Base-by-base conservation (phyloP, 2,113 vertebrate genomes). In the Zapornia atra region DNA sequence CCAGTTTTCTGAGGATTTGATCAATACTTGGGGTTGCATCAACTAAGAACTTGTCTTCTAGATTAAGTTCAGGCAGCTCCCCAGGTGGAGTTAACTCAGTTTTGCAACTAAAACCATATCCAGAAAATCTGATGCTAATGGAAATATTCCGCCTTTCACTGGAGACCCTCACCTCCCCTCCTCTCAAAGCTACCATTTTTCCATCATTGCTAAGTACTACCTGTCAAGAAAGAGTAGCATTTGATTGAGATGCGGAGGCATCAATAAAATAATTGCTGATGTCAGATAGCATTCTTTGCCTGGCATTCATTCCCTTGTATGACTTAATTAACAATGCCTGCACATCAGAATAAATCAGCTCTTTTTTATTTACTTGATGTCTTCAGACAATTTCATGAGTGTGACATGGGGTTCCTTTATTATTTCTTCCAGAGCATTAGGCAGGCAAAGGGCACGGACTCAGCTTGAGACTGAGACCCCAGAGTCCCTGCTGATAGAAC, bases 241-340 rank as follows among this genome's bases (percentile, higher is more conserved):
- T 94, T 96, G 94, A 96, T 72, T 92, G 95, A 96, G 92, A 66
- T 94, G 96, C 15, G n/a, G 92, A 96, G 91, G 86, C 95, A 96
- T 92, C 94, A 95, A 85, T 93, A 93, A 94, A 96, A 90, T 93
- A 93, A 96, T 94, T 89, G 73, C 94, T 92, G 94, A 96, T 96
- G 96, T 90, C 94, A 96, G 86, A 78, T 29, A 51, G 60, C 86
- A 82, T 94, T 92, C 95, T 91, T 84, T 75, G 61, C 80, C 92
- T 61, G 44, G 26, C 38, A 42, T 44, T 95, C 92, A 42, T 88
- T 80, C 84, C 40, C 46, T 34, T 73, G 46, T 5, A 56, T 71
- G 76, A 87, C 73, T 96, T 94, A 57, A 96, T 95, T 95, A 95
- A 79, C 64, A 94, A 84, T 86, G 85, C 61, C 86, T 92, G 69